Evolutionary conservation across 2,113 vertebrate species (phyloP).

Genomic region (Saiga tatarica): DNA sequence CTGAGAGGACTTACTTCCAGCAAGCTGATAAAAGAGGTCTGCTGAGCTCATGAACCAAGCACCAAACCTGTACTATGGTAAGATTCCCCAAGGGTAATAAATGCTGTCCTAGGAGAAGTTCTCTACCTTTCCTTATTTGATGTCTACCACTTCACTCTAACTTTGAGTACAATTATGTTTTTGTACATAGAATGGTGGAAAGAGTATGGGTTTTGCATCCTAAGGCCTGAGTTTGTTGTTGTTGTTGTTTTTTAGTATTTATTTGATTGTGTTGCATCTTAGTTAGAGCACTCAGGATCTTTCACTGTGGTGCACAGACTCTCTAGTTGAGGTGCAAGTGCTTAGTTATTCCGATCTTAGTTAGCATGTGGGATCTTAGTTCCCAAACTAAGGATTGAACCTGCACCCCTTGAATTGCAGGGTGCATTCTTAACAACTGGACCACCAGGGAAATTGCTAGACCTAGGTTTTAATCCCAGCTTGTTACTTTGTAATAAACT

Average conservation of each 20-base stretch:
- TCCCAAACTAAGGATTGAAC: not conserved
- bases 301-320: not conserved
- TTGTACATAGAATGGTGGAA: not conserved
- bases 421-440: not conserved
- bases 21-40: not conserved
- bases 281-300: not conserved
- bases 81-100: not conserved
- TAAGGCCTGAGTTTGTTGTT: not conserved
- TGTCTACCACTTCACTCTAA: not conserved
- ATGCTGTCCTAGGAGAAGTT: not conserved
- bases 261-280: not conserved
- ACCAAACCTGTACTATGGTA: not conserved
- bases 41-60: not conserved
- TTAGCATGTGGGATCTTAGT: not conserved
- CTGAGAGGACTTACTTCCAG: not conserved
- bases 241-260: not conserved
- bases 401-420: not conserved
- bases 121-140: not conserved
- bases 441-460: not conserved
- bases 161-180: not conserved
- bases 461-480: not conserved
- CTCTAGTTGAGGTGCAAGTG: not conserved
- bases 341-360: not conserved
- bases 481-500: not conserved
- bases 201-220: not conserved